Conservation (phyloP, 2,797 vertebrate species). For the Gymnopithys bicolor region DNA sequence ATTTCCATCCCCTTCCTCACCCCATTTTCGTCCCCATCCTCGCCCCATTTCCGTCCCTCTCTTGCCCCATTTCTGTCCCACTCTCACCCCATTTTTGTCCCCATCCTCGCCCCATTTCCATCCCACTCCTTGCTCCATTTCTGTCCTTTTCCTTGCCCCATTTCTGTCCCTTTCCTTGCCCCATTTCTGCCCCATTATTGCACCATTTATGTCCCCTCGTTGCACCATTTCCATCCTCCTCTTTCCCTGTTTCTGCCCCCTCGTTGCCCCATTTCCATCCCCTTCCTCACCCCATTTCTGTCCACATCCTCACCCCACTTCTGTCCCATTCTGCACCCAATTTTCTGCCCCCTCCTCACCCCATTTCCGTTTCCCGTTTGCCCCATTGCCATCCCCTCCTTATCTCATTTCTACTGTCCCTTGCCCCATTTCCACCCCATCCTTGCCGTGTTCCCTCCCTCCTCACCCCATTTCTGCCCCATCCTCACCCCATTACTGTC, state of each 20-base stretch:
- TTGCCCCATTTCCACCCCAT: neutral
- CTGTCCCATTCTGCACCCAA: neutral
- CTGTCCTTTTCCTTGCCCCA: neutral
- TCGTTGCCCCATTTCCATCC: neutral
- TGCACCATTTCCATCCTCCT: neutral
- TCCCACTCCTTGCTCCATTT: neutral
- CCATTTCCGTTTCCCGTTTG: neutral
- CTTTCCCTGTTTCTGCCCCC: neutral
- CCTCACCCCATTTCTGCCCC: neutral
- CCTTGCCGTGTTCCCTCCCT: neutral
- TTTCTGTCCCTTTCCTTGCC: neutral
- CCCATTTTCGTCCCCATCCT: neutral
- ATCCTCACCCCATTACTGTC: neutral
- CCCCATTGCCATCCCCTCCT: neutral
- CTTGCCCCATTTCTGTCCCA: neutral
- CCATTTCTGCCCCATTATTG: neutral
- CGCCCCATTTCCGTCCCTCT: neutral
- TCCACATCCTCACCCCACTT: neutral
- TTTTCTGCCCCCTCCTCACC: neutral
- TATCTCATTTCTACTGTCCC: neutral
- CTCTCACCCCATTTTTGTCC: neutral
- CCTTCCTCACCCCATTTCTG: neutral
- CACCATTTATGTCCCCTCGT: too few relatives aligned
- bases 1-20: neutral
- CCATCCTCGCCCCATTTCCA: neutral